These are phyloP conservation scores for Bombus confusus DNA, from an alignment of 1,140 invertebrate species.

Conservation along the genomic window DNA sequence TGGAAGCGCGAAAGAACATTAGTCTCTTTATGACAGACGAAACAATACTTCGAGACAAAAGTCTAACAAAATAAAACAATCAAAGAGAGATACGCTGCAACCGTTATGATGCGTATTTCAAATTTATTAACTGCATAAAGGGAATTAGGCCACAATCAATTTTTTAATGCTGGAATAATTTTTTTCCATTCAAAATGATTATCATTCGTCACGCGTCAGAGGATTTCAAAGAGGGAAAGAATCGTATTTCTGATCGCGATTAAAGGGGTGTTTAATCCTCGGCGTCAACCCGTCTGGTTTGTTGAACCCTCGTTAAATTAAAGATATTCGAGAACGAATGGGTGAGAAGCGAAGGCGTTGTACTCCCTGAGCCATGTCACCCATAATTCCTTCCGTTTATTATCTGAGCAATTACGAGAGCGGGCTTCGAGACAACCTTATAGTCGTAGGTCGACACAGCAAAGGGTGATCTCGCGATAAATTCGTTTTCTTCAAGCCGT, in stretches of 20 bases:
- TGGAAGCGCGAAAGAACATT: background rate
- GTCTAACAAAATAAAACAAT: background rate
- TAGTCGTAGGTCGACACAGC: no score
- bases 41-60: background rate
- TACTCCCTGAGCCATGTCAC: background rate
- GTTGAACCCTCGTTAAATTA: background rate
- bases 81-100: background rate
- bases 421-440: background rate
- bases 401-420: background rate
- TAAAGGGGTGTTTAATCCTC: background rate
- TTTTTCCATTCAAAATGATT: no score
- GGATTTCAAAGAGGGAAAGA: background rate
- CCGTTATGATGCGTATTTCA: background rate
- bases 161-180: background rate
- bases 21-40: background rate
- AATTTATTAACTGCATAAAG: background rate
- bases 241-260: no score
- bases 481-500: background rate
- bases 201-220: background rate
- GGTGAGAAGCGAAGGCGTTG: background rate
- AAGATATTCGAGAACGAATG: background rate
- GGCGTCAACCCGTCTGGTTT: background rate
- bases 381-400: constrained; percentile 11
- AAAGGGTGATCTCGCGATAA: background rate
- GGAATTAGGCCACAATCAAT: no score